Percentiles rank a stretch among this genome's conserved stretches.
These are phyloP conservation scores for Lithophane ornitopus DNA, from an alignment of 2,888 invertebrate genomes.

Conservation along the genomic window DNA sequence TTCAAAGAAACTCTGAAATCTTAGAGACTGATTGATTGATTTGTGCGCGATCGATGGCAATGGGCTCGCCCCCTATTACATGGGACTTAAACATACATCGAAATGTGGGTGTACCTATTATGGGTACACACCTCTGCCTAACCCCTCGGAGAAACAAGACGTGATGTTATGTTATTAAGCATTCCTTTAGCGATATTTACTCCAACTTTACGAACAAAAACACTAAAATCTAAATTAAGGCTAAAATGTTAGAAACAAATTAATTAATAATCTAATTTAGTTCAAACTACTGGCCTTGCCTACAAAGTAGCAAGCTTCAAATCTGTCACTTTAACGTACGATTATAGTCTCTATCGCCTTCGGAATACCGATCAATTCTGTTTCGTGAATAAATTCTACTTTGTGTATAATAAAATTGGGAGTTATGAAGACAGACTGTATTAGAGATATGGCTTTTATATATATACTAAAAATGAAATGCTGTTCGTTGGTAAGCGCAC, in stretches of 20 bases:
- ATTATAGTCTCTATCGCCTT: slow-evolving; percentile 49
- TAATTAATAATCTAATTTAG: slow-evolving; percentile 48
- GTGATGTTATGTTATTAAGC: not conserved
- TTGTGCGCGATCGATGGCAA: no score
- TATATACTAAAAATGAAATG: no score
- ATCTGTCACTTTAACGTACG: slow-evolving; percentile 49
- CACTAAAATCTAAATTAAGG: slow-evolving; percentile 16
- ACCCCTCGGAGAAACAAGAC: no score
- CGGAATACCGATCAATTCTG: slow-evolving; percentile 35
- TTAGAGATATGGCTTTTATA: slow-evolving; percentile 23
- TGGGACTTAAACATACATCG: no score
- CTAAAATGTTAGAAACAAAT: slow-evolving; percentile 38
- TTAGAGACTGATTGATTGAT: no score
- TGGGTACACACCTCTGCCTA: no score
- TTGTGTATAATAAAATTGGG: slow-evolving; percentile 37
- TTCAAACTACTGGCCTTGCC: slow-evolving; percentile 32
- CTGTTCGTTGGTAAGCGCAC: no score
- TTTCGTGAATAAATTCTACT: slow-evolving; percentile 48
- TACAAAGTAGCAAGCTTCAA: slow-evolving; percentile 19
- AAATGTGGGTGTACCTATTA: no score
- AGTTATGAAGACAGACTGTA: slow-evolving; percentile 36
- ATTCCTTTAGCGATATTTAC: not conserved
- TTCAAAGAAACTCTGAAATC: no score
- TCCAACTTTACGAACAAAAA: slow-evolving; percentile 29
- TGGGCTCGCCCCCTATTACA: no score